These are phyloP conservation scores for Eucera pruinosa DNA, from an alignment of 2,888 invertebrate genomes.

Conservation along the genomic window DNA sequence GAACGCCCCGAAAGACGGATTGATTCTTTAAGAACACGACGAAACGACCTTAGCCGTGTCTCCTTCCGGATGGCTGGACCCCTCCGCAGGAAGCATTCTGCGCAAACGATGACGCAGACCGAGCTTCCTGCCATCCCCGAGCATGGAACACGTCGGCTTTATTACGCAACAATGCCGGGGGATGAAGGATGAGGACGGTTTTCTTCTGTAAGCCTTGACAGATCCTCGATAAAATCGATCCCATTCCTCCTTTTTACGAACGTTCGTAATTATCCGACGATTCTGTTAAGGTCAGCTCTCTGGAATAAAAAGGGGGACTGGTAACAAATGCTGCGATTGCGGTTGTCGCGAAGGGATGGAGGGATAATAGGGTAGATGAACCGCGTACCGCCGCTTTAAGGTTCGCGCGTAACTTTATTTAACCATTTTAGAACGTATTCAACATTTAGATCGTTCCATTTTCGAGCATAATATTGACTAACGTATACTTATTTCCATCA, in stretches of 20 bases:
- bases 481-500: too few relatives aligned
- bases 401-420: too few relatives aligned
- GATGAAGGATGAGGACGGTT: conserved; percentile 1
- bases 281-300: background rate
- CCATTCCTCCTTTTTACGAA: background rate
- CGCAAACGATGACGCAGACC: background rate
- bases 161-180: conserved; percentile 15
- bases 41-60: background rate
- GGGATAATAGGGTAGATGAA: too few relatives aligned
- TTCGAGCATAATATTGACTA: too few relatives aligned
- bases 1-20: conserved; percentile 14
- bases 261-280: background rate
- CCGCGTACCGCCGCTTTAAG: too few relatives aligned
- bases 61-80: background rate
- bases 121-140: background rate
- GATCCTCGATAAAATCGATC: conserved; percentile 15
- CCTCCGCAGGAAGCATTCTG: background rate
- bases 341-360: background rate
- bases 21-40: conserved; percentile 18
- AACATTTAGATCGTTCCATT: too few relatives aligned
- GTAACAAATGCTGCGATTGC: background rate
- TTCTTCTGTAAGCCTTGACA: background rate
- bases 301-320: background rate
- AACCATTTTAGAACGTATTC: too few relatives aligned
- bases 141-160: background rate